Base-by-base conservation (phyloP, 2,113 vertebrate species). In the Spizaetus ornatus region DNA sequence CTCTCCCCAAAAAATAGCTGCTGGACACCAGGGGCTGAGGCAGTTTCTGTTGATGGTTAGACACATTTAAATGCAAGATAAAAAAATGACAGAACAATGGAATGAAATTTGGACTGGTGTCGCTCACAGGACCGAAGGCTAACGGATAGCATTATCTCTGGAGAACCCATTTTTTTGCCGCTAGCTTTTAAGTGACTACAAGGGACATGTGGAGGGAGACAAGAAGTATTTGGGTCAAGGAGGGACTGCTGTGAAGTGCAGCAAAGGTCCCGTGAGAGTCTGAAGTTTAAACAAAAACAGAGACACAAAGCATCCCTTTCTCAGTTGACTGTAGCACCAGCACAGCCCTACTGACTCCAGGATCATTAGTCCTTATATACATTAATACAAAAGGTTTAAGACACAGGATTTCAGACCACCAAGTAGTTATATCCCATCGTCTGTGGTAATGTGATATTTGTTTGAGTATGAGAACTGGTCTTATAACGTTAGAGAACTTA, bases 371-470 rank as follows among this genome's bases (percentile, higher is more conserved):
- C 40, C 40, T 95, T 94, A 96, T 56, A 84, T 84, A 58, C 27
- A 67, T 56, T 56, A 93, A 96, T 56, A 79, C 26, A 55, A 74
- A 93, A 85, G 12, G 15, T 72, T 93, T 84, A 87, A 52, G 47
- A 61, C 32, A 47, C 14, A 29, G 78, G 87, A 87, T 95, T 94
- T 94, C 65, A 76, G 91, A 93, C 94, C 96, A 95, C 94, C 93
- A 86, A 74, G 91, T 52, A 94, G 95, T 79, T 74, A 62, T 82
- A 84, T 89, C 62, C 48, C 32, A 56, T 67, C 86, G 55, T 71
- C 86, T 74, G 52, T 20, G 18, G 83, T 59, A 86, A 95, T 43
- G 55, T 43, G 81, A 89, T 96, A 85, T 79, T 94, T 95, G 86
- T 95, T 95, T 96, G 81, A 93, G 59, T 91, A 76, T 22, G 48